phyloP scores from a whole-genome alignment of 2,888 invertebrate genomes.

The Leptopilina drosophilae region DNA sequence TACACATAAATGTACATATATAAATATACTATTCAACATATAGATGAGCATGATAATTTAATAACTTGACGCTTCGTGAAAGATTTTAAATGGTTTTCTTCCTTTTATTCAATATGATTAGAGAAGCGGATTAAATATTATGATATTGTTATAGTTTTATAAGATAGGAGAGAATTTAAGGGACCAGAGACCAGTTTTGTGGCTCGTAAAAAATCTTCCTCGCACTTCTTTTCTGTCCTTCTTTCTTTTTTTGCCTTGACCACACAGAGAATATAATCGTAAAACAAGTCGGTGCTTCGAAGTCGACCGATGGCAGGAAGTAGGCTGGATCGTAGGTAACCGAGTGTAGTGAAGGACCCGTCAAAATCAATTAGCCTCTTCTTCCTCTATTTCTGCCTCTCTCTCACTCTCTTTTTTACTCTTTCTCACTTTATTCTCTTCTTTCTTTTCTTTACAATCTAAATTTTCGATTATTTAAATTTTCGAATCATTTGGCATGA shows the following conservation, averaged over 20 bases:
- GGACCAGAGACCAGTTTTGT: slow-evolving; percentile 45
- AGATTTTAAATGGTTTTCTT: neutral
- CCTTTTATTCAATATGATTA: neutral
- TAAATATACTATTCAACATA: too few relatives aligned
- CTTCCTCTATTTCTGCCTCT: slow-evolving; percentile 34
- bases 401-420: slow-evolving; percentile 58
- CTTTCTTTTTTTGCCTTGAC: slow-evolving; percentile 32
- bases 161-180: slow-evolving; percentile 1
- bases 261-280: slow-evolving; percentile 59
- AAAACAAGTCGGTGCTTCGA: slow-evolving; percentile 62
- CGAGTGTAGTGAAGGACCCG: slow-evolving; percentile 65
- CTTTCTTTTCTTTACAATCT: slow-evolving; percentile 73
- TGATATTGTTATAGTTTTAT: slow-evolving; percentile 1
- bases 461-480: slow-evolving; percentile 42
- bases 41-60: too few relatives aligned
- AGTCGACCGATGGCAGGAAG: slow-evolving; percentile 69
- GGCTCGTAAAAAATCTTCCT: slow-evolving; percentile 55
- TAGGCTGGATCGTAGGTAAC: slow-evolving; percentile 66
- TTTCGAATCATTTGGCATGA: too few relatives aligned
- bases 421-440: slow-evolving; percentile 69
- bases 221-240: slow-evolving; percentile 19
- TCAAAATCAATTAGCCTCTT: slow-evolving; percentile 68
- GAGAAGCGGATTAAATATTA: neutral
- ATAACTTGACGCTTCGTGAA: neutral
- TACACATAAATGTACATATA: too few relatives aligned